Evolutionary conservation across 2,113 vertebrate genomes (phyloP).

Genomic region (Oryzias javanicus): DNA sequence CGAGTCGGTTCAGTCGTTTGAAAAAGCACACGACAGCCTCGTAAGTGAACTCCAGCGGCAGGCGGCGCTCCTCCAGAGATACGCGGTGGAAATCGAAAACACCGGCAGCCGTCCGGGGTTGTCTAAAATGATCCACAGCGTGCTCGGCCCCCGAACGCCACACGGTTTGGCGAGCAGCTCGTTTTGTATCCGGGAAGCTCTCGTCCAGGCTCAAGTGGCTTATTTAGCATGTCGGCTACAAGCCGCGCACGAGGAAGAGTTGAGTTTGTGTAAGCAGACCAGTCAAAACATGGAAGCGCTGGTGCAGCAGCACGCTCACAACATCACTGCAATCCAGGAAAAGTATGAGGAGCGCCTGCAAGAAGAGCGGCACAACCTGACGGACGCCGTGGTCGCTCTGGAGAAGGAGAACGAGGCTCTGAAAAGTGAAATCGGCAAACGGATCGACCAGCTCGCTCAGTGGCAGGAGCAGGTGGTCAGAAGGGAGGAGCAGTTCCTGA

Average conservation of each 20-base stretch:
- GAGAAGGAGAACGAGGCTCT: constrained; percentile 84
- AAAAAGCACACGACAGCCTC: constrained; percentile 80
- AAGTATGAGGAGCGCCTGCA: constrained; percentile 83
- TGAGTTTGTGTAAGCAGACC: constrained; percentile 80
- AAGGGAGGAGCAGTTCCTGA: constrained; percentile 75
- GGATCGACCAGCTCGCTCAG: constrained; percentile 73
- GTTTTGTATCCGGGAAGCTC: constrained; percentile 86
- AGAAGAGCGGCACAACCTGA: constrained; percentile 82
- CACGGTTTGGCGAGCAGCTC: constrained; percentile 75
- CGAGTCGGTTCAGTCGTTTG: constrained; percentile 72
- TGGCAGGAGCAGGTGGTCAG: constrained; percentile 76
- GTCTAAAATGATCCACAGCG: constrained; percentile 74
- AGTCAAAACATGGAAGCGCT: constrained; percentile 77
- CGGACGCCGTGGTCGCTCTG: constrained; percentile 74
- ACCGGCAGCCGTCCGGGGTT: constrained; percentile 73
- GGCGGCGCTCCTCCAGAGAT: constrained; percentile 80
- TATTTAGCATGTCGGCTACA: constrained; percentile 86
- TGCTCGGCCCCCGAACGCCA: constrained; percentile 69
- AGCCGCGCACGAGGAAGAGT: constrained; percentile 80
- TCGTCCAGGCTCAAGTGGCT: constrained; percentile 90
- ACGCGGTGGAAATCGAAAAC: constrained; percentile 81
- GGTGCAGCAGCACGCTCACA: constrained; percentile 80
- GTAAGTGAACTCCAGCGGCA: constrained; percentile 86
- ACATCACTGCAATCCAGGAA: constrained; percentile 74
- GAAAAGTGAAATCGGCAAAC: constrained; percentile 77